Conservation (phyloP, 2,888 invertebrate species). For the Galeruca laticollis region DNA sequence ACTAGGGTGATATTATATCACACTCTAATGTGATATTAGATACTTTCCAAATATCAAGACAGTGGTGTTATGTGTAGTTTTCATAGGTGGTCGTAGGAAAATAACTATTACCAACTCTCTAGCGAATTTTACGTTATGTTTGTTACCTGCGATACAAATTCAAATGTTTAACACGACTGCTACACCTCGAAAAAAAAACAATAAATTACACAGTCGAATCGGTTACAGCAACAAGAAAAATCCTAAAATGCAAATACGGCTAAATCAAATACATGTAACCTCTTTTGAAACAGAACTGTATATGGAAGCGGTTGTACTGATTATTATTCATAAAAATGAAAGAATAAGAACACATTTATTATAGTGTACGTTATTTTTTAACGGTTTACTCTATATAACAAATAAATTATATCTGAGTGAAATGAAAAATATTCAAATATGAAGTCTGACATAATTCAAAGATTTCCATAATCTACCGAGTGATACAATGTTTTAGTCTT, state of each 20-base stretch:
- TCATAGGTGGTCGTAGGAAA: no score
- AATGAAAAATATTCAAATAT: background rate
- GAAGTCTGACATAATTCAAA: background rate
- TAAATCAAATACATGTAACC: background rate
- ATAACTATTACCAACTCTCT: no score
- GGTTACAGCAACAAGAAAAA: background rate
- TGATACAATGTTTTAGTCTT: background rate
- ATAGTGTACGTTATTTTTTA: background rate
- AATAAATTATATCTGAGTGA: slow-evolving; percentile 3
- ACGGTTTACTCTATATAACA: slow-evolving; percentile 3
- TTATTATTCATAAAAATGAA: slow-evolving; percentile 16
- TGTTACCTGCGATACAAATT: no score
- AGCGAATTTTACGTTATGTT: no score
- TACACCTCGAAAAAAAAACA: background rate
- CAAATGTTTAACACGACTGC: no score
- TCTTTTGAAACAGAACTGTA: background rate
- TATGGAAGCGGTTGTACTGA: slow-evolving; percentile 16
- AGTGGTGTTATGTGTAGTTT: no score
- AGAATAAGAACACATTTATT: slow-evolving; percentile 7
- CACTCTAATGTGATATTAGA: no score
- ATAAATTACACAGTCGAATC: background rate
- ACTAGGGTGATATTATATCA: no score
- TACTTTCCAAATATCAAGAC: no score
- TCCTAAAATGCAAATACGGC: slow-evolving; percentile 9
- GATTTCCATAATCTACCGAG: background rate